These are phyloP conservation scores for Lanius collurio DNA, from an alignment of 2,113 vertebrate species.

Conservation along the genomic window DNA sequence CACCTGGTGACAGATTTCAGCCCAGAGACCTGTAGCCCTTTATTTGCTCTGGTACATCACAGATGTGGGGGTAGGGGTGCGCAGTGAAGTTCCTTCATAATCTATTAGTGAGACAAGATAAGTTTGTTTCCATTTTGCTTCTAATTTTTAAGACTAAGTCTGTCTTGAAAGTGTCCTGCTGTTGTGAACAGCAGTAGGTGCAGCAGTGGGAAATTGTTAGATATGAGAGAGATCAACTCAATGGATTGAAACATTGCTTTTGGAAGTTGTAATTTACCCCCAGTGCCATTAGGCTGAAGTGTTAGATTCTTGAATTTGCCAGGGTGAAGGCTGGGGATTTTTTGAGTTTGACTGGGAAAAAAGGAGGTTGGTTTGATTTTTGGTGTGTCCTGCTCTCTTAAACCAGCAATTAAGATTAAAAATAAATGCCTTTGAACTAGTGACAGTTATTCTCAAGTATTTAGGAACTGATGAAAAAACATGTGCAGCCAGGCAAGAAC, in stretches of 20 bases:
- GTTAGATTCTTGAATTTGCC: background rate
- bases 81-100: background rate
- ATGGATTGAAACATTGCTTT: background rate
- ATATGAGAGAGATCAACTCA: background rate
- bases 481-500: background rate
- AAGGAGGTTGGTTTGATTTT: background rate
- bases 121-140: background rate
- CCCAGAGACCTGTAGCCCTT: background rate
- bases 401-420: background rate
- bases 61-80: accelerated
- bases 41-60: background rate
- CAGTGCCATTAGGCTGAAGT: background rate
- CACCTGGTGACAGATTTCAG: background rate
- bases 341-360: background rate
- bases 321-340: background rate
- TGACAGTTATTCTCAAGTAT: background rate
- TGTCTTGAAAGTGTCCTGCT: background rate
- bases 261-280: background rate
- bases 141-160: background rate
- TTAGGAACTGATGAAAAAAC: background rate
- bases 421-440: background rate
- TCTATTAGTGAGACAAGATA: background rate
- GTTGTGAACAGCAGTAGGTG: background rate
- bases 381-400: background rate
- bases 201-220: background rate